Evolutionary conservation across 2,113 vertebrate species (phyloP), one percentile per base, ranked within the genome.

Genomic region (Smithornis capensis): DNA sequence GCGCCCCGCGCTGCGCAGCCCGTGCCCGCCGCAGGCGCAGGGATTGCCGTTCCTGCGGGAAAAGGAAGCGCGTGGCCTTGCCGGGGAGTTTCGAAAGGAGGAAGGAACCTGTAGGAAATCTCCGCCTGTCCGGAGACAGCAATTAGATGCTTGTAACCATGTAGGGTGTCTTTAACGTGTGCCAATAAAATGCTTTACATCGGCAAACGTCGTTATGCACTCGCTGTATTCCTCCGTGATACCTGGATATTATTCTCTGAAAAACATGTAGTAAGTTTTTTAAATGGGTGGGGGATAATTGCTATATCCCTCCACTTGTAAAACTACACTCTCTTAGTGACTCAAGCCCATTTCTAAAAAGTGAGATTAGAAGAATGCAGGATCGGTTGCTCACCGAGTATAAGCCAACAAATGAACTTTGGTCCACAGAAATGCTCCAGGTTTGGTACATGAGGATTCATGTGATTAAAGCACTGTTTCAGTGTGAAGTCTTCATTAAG

Each of bases 1-100:
- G 0, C 14, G 1, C 29, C 28, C 37, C 0, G 76, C 4, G 8
- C 37, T 55, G 31, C 35, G 70, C 14, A 44, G 42, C 42, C 40
- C 40, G 40, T 13, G 40, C 52, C 4, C 0, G 4, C 35, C 0
- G 7, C n/a, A 0, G 18, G 6, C 0, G 6, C 22, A 0, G 56
- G 3, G 23, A 19, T 6, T 3, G 59, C 63, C 11, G 6, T 47
- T 38, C 35, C 55, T 1, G 0, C 1, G 25, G 42, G 24, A 11
- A 55, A 45, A n/a, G 79, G 23, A n/a, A 40, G 17, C 14, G 1
- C 27, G 25, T 38, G 19, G 35, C 38, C 65, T n/a, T 3, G 42
- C 55, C 80, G 3, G 3, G 22, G 49, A 40, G n/a, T n/a, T n/a
- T n/a, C n/a, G n/a, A n/a, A n/a, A n/a, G n/a, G n/a, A n/a, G n/a